phyloP scores from a whole-genome alignment of 2,113 vertebrate species.

The Kryptolebias marmoratus region DNA sequence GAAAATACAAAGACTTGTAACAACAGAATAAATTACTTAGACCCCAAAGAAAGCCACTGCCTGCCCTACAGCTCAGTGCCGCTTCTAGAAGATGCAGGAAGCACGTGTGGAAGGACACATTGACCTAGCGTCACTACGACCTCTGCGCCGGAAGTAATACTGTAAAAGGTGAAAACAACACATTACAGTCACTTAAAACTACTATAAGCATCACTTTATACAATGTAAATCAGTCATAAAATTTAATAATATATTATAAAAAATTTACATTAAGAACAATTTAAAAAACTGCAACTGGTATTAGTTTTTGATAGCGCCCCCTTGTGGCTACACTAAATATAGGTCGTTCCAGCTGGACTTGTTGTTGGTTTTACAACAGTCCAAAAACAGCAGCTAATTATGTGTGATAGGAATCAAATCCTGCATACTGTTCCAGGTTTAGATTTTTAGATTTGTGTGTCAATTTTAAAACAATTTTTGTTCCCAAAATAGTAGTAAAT shows the following conservation, averaged over 20 bases:
- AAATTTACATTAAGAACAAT: no score
- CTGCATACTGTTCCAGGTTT: no score
- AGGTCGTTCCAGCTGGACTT: no score
- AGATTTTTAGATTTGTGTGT: no score
- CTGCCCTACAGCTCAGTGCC: not conserved
- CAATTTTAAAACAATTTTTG: no score
- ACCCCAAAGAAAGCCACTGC: accelerated
- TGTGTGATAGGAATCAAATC: no score
- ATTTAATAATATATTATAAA: not conserved
- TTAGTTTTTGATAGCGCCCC: slow-evolving; percentile 15
- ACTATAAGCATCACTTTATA: not conserved
- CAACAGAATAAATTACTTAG: not conserved
- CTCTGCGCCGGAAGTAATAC: slow-evolving; percentile 71
- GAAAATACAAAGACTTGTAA: accelerated
- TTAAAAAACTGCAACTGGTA: not conserved
- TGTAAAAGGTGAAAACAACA: not conserved
- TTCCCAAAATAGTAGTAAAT: no score
- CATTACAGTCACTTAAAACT: not conserved
- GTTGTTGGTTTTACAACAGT: no score
- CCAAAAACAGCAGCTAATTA: no score
- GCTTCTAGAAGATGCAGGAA: slow-evolving; percentile 11
- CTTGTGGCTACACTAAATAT: not conserved
- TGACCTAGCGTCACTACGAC: slow-evolving; percentile 75
- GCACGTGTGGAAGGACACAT: slow-evolving; percentile 84
- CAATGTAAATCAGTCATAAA: not conserved